Conservation (phyloP, 2,888 invertebrate species). For the Stomorhina lunata region DNA sequence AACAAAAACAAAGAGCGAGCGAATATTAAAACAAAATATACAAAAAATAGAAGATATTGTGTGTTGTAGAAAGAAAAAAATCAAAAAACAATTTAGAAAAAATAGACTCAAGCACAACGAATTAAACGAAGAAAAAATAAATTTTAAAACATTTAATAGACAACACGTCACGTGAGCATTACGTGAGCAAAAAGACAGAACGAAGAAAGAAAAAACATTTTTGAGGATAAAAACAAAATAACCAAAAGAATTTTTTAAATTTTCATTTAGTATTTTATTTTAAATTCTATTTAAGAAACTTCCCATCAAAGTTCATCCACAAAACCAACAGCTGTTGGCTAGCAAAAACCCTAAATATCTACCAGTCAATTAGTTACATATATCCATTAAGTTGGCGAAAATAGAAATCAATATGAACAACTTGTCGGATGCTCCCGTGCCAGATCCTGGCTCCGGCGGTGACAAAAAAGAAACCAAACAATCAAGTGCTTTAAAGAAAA, state of each 20-base stretch:
- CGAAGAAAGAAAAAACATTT: not conserved
- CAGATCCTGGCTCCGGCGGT: conserved; percentile 77
- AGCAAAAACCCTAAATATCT: not conserved
- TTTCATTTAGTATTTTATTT: no score
- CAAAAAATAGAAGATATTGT: conserved; percentile 68
- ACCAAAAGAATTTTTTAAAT: conserved; percentile 17
- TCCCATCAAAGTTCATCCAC: not conserved
- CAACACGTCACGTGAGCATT: conserved; percentile 71
- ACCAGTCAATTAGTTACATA: conserved; percentile 17
- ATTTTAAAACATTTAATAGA: conserved; percentile 55
- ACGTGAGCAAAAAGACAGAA: conserved; percentile 60
- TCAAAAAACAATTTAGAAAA: conserved; percentile 56
- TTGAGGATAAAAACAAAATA: conserved; percentile 47
- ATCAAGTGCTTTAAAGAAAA: conserved; percentile 91
- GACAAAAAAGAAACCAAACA: conserved; percentile 73
- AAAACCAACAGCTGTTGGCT: conserved; percentile 47
- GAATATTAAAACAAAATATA: conserved; percentile 55
- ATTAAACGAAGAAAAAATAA: conserved; percentile 46
- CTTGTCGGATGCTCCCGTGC: conserved; percentile 76
- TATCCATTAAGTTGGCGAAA: not conserved
- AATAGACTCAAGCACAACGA: conserved; percentile 61
- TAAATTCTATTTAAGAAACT: conserved; percentile 18
- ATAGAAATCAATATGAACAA: conserved; percentile 72
- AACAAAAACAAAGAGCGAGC: conserved; percentile 66
- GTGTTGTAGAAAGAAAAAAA: conserved; percentile 61